Evolutionary conservation across 2,888 invertebrate species (phyloP).

Genomic region (Philhelius pedissequus): DNA sequence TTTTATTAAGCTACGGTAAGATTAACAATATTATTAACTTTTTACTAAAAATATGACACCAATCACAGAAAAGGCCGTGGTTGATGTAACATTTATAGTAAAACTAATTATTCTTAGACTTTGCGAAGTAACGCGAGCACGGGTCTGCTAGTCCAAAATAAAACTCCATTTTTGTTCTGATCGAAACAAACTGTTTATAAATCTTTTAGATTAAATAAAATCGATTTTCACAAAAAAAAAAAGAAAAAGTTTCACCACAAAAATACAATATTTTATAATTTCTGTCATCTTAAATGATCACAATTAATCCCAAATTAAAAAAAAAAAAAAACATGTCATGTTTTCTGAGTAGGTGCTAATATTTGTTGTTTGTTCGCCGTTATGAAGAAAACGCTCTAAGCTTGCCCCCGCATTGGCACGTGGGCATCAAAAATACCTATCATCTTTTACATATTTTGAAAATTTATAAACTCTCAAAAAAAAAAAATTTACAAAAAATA

Average conservation of each 20-base stretch:
- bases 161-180: too few species aligned
- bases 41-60: too few species aligned
- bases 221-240: not conserved
- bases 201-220: too few species aligned
- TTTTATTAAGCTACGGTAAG: too few species aligned
- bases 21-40: too few species aligned
- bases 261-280: not conserved
- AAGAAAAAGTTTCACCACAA: not conserved
- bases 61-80: too few species aligned
- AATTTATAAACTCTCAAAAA: not conserved
- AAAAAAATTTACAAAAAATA: not conserved
- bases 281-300: not conserved
- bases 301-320: not conserved
- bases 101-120: too few species aligned
- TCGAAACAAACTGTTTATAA: too few species aligned
- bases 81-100: too few species aligned
- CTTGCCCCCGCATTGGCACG: constrained; percentile 2
- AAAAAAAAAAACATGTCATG: not conserved
- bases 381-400: not conserved
- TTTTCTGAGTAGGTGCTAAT: not conserved
- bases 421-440: constrained; percentile 8
- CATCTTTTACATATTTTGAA: constrained; percentile 17
- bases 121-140: too few species aligned
- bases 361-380: not conserved
- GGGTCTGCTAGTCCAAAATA: too few species aligned